Base-by-base conservation (phyloP, 2,113 vertebrate species). In the Forbesichthys agassizii region DNA sequence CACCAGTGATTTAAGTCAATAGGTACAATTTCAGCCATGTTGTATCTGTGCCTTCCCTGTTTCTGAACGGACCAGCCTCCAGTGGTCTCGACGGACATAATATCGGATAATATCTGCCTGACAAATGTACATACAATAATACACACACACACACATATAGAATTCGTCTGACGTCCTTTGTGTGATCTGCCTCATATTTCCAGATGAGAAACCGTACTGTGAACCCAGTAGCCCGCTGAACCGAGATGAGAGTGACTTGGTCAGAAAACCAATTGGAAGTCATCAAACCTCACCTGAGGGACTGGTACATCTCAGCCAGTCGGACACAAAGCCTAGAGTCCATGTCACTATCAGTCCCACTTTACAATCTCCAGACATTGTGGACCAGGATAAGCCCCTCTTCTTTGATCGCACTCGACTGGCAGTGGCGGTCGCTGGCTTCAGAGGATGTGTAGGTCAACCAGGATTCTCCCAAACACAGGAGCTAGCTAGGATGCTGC, bases 361-460 rank as follows among this genome's bases (percentile, higher is more conserved):
- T 11, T 58, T 68, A 46, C 33, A 64, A 63, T 62, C 71, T 66
- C 10, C 27, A 1, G 33, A 2, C 56, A 27, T 14, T 27, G 46
- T 63, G 1, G 56, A 78, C 68, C 90, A 94, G 78, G 90, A 95
- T 79, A 85, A 82, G 80, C 94, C 93, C 0, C 90, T 94, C 3
- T 69, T 69, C 20, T 95, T 94, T 10, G 89, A 93, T 58, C 78
- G 5, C 0, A 82, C 75, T 3, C 90, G 74, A 10, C 80, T 93
- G 47, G 85, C 88, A 0, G 77, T 93, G 55, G 90, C 82, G 4
- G 14, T 90, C 36, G 86, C 92, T 27, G 87, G 90, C 1, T 87
- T 79, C 60, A 86, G 85, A 53, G 82, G 83, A 11, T 20, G 75
- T 0, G 42, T 75, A 4, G 36, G 18, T 18, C 76, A 77, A n/a